Evolutionary conservation across 2,888 invertebrate genomes (phyloP), one percentile per base, ranked within the genome.

Genomic region (Nomada ruficornis): DNA sequence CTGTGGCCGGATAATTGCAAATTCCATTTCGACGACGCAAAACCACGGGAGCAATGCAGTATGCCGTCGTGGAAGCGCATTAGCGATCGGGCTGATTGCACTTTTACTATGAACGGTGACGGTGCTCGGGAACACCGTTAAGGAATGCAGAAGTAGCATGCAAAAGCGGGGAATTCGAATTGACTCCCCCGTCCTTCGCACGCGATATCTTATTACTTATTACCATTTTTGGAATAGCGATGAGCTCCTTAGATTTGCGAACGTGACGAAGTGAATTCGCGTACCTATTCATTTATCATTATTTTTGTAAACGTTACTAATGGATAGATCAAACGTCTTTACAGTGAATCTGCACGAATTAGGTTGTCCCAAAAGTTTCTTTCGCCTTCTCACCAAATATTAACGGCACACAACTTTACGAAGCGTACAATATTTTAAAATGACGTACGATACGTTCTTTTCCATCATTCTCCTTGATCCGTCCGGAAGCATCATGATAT

Each of bases 61-160:
- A 68, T 59, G 60, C 79, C 76, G 55, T 74, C 74, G 82, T 83
- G 76, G 77, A 78, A 82, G 82, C 77, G 86, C 88, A 87, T 87
- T 87, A 87, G 82, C 77, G 77, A 88, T 88, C 78, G 52, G 26
- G 86, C 76, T 88, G 88, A 87, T 87, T 87, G 84, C 78, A 86
- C 80, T 84, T 88, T 86, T 86, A 76, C 77, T 68, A 60, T 57
- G 69, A 77, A 70, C 75, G 59, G 74, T 54, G 72, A 55, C 72
- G 72, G 67, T 75, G 71, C 74, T 77, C 73, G 26, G 60, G 36
- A 69, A 82, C 65, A 70, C 70, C 59, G 84, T 85, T 80, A 83
- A 83, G 87, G 69, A 85, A 85, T 77, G 77, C 77, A 42, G 70
- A 82, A 72, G 77, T 73, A 82, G 72, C 82, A 76, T 26, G 69